Evolutionary conservation across 1,140 invertebrate species (phyloP), one percentile per base, ranked within the genome.

Genomic region (Trachymyrmex cornetzi): DNA sequence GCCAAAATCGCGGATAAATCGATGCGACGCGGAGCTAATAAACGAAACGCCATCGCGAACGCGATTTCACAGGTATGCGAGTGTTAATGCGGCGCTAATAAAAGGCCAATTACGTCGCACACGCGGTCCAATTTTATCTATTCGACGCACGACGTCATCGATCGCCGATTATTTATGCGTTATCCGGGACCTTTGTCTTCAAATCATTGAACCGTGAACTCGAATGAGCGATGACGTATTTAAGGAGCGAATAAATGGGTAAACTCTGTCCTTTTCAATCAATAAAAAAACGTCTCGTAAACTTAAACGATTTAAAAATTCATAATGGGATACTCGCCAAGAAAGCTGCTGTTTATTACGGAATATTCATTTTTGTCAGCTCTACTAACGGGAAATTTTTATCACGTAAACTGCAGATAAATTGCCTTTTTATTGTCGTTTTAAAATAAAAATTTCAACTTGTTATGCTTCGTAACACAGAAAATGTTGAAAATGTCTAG

Each of bases 61-160:
- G n/a, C 14, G 30, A 82, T 82, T 82, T 74, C 19, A 38, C 16
- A 14, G 34, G 11, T 72, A 53, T 19, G 75, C 22, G n/a, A 48
- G 38, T 63, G 44, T 84, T 84, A 75, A 84, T 63, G 69, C 19
- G 27, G 38, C 27, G 7, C 55, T 84, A 84, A 84, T 84, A 74
- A 84, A 84, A 63, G 44, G 80, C 69, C 69, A 84, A 84, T 84
- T 74, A 75, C 24, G 38, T 30, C 7, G 12, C 3, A 34, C 19
- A 14, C 55, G 55, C 38, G 53, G 48, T 50, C n/a, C 24, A 75
- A 63, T 38, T 84, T 75, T 74, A 75, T 74, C 69, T 82, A 61
- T 44, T 24, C 11, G 22, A 30, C 12, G 67, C 66, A 30, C 53
- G 53, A 5, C 38, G 22, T 14, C 64, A 59, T 48, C 38, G 24